Conservation (phyloP, 92 coral and sea anemone genomes). For the Zoanthus gigantus region DNA sequence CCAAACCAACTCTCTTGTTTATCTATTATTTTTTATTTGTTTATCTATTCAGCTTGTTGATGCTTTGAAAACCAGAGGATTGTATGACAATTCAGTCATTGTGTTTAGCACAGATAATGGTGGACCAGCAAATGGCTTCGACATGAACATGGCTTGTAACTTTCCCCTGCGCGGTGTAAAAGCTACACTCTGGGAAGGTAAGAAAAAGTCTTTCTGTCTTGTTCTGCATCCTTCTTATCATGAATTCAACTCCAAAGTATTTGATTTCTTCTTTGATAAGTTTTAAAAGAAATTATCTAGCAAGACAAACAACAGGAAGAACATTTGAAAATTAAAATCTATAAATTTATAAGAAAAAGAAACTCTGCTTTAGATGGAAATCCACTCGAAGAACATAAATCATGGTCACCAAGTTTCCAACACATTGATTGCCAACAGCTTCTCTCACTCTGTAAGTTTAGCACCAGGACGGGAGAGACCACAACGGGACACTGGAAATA, state of each 20-base stretch:
- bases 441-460: not conserved
- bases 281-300: too few relatives aligned
- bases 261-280: too few relatives aligned
- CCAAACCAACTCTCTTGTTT: too few relatives aligned
- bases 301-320: too few relatives aligned
- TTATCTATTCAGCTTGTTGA: conserved; percentile 64
- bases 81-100: conserved; percentile 81
- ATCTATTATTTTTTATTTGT: not conserved
- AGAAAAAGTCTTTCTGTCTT: too few relatives aligned
- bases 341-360: too few relatives aligned
- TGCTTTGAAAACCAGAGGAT: conserved; percentile 70
- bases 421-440: not conserved
- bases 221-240: too few relatives aligned
- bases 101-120: conserved; percentile 90
- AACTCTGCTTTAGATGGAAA: too few relatives aligned
- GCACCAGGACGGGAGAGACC: conserved; percentile 9
- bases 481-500: not conserved
- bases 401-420: too few relatives aligned
- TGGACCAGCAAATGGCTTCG: conserved; percentile 90
- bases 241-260: too few relatives aligned
- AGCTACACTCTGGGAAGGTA: conserved; percentile 91
- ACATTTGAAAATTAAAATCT: too few relatives aligned
- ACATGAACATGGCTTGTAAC: conserved; percentile 81
- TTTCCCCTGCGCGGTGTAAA: conserved; percentile 86
- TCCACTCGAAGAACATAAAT: too few relatives aligned